Percentiles rank a stretch among this genome's conserved stretches.
These are phyloP conservation scores for Fragum sueziense DNA, from an alignment of 2,888 invertebrate species.

Conservation along the genomic window DNA sequence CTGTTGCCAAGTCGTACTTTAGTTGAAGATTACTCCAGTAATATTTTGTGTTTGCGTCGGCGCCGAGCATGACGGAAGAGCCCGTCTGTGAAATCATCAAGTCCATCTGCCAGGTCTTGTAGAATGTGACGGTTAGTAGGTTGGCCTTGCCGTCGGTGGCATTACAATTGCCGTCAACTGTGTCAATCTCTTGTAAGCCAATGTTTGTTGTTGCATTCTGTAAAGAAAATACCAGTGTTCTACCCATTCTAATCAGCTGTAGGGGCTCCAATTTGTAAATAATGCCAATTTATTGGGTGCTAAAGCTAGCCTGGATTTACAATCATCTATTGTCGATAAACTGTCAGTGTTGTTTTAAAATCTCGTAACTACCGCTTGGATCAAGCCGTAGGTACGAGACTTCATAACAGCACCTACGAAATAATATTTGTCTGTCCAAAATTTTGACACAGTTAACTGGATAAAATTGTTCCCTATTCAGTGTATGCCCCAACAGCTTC, in stretches of 20 bases:
- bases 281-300: background rate
- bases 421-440: too few species aligned
- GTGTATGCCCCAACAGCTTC: too few species aligned
- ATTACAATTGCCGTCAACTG: constrained; percentile 18
- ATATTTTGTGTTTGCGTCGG: constrained; percentile 2
- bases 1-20: constrained; percentile 6
- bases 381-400: too few species aligned
- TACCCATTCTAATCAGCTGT: background rate
- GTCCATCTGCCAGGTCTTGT: constrained; percentile 18
- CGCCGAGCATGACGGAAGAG: constrained; percentile 5
- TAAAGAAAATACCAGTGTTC: background rate
- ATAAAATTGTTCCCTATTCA: too few species aligned
- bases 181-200: constrained; percentile 6
- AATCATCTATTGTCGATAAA: background rate
- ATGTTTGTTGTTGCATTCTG: constrained; percentile 12
- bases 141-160: constrained; percentile 25
- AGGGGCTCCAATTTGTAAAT: background rate
- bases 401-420: too few species aligned
- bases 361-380: too few species aligned
- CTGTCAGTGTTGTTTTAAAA: too few species aligned
- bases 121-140: constrained; percentile 5
- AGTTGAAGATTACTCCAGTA: constrained; percentile 24
- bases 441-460: too few species aligned
- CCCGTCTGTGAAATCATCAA: constrained; percentile 9
- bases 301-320: too few species aligned